Base-by-base conservation (phyloP, 2,113 vertebrate genomes). In the Tragulus kanchil region DNA sequence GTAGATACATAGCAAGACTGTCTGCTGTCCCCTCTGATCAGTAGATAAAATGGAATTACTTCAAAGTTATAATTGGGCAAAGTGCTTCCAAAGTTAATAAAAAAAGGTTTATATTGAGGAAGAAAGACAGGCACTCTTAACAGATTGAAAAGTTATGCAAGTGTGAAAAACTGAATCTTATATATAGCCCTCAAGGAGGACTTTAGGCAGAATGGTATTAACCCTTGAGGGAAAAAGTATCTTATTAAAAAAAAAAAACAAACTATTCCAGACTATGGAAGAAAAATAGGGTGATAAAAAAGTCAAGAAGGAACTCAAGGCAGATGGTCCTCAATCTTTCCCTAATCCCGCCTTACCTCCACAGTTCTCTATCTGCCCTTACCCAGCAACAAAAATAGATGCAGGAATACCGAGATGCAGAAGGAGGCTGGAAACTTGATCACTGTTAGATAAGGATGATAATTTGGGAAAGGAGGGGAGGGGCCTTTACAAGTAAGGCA, bases 41-140 rank as follows among this genome's bases (percentile, higher is more conserved):
- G 56, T 25, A 93, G 54, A 83, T 93, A 94, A 96, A 89, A 82
- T 9, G 26, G 58, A 83, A 58, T 65, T 62, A 65, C 19, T 62
- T 85, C 58, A 36, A 82, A 78, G 65, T 56, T 23, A 50, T 90
- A 48, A 81, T 5, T 36, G 36, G 12, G 6, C 16, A 81, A 73
- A 50, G 13, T 69, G 59, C 25, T 75, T 67, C 23, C 36, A 75
- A 45, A 90, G 75, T 79, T 91, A 48, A 78, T 28, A 61, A 58
- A 45, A 61, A 62, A 92, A 75, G 25, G 8, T 90, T 64, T 58
- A 13, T 48, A 11, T 21, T 13, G 28, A 23, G n/a, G 45, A 91
- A 48, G 36, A 88, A 90, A 87, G 82, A 92, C 45, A 59, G 48
- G 36, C 9, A 85, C 3, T 28, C 8, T 50, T 81, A 73, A 25